A percentile compares a stretch with the other conserved stretches of the same genome.
phyloP scores from a whole-genome alignment of 1,140 invertebrate species.

The Medauroidea extradentata region DNA sequence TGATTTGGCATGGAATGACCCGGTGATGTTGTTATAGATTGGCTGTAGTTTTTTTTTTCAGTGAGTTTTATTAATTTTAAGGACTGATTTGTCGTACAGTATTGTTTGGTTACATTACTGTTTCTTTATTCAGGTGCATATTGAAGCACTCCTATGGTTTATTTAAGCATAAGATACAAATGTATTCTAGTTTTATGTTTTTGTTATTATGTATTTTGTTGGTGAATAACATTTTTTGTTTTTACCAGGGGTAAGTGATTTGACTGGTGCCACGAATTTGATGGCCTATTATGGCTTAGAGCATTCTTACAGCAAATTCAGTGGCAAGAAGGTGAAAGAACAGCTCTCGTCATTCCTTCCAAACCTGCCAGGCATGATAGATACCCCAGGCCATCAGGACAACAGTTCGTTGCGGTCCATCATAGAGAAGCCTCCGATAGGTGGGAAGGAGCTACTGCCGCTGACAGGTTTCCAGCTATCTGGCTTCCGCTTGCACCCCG shows the following conservation, averaged over 20 bases:
- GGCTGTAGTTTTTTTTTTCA: too few relatives aligned
- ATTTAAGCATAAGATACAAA: too few relatives aligned
- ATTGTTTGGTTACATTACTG: too few relatives aligned
- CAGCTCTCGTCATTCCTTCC: slow-evolving; percentile 92
- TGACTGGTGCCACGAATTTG: slow-evolving; percentile 94
- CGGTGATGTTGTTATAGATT: too few relatives aligned
- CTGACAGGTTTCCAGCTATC: slow-evolving; percentile 83
- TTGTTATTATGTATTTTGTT: slow-evolving; percentile 5
- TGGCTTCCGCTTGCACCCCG: slow-evolving; percentile 93
- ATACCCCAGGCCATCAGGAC: slow-evolving; percentile 73
- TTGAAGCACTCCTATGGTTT: too few relatives aligned
- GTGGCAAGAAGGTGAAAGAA: slow-evolving; percentile 95
- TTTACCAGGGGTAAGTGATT: slow-evolving; percentile 78
- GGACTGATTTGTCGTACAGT: too few relatives aligned
- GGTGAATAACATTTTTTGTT: slow-evolving; percentile 17
- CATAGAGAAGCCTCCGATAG: slow-evolving; percentile 96
- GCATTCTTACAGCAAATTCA: slow-evolving; percentile 97
- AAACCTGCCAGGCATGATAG: slow-evolving; percentile 90
- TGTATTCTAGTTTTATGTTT: too few relatives aligned
- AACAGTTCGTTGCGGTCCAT: slow-evolving; percentile 87
- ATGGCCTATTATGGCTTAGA: slow-evolving; percentile 94
- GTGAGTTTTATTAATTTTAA: too few relatives aligned
- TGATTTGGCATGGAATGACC: too few relatives aligned
- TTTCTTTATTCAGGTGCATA: too few relatives aligned
- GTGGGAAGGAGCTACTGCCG: slow-evolving; percentile 88